phyloP scores from a whole-genome alignment of 1,140 invertebrate genomes.

The Caenorhabditis brenneri region DNA sequence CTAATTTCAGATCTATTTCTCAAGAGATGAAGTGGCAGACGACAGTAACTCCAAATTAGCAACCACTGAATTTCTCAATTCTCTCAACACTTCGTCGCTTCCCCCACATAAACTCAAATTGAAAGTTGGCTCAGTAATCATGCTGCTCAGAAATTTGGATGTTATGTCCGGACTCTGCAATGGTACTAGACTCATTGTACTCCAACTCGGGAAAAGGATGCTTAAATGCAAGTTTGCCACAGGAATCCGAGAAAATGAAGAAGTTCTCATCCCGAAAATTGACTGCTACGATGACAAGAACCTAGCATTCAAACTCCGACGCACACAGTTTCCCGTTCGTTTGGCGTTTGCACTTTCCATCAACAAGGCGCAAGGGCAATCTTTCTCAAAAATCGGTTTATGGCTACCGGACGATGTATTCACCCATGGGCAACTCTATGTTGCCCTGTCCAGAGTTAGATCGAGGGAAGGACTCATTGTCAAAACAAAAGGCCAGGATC shows the following conservation, averaged over 20 bases:
- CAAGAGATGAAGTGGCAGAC: not conserved
- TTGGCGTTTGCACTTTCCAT: slow-evolving; percentile 75
- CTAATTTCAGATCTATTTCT: not conserved
- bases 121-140: not conserved
- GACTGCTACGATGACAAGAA: slow-evolving; percentile 36
- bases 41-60: not conserved
- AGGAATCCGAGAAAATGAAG: not conserved
- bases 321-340: slow-evolving; percentile 72
- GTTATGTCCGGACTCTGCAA: not conserved
- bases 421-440: slow-evolving; percentile 72
- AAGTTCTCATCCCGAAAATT: not conserved
- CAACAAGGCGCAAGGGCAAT: slow-evolving; percentile 74
- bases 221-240: not conserved
- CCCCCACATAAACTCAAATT: not conserved
- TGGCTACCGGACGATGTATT: slow-evolving; percentile 67
- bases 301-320: slow-evolving; percentile 20
- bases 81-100: not conserved
- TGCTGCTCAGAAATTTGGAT: not conserved
- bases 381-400: slow-evolving; percentile 69
- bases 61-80: not conserved
- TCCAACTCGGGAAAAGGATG: not conserved
- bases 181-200: not conserved
- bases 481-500: not conserved
- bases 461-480: slow-evolving; percentile 13
- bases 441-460: slow-evolving; percentile 61